Percentiles rank a stretch among this genome's conserved stretches.
Conservation (phyloP, 2,797 vertebrate genomes). For the Amazonetta brasiliensis region DNA sequence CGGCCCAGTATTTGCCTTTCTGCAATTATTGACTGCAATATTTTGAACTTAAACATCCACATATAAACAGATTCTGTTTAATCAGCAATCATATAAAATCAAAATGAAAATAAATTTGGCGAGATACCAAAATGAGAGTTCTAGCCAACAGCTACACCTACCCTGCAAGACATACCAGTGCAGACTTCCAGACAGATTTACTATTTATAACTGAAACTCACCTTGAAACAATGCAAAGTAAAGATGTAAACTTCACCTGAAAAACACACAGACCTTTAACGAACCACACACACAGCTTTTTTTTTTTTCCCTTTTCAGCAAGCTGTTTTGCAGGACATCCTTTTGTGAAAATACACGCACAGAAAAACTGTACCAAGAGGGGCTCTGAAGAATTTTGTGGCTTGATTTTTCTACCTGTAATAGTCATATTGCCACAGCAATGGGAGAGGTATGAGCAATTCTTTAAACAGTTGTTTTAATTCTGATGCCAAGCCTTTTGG, state of each 20-base stretch:
- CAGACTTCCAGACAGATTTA: background rate
- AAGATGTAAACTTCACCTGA: background rate
- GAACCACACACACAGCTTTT: background rate
- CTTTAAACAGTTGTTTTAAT: conserved; percentile 56
- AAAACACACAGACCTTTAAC: background rate
- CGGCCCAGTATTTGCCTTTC: background rate
- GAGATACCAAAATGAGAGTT: background rate
- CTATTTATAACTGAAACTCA: conserved; percentile 15
- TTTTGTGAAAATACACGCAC: background rate
- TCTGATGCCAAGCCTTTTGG: conserved; percentile 49
- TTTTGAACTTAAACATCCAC: background rate
- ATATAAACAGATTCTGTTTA: background rate
- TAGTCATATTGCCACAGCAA: conserved; percentile 38
- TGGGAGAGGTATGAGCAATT: conserved; percentile 55
- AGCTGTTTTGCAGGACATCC: background rate
- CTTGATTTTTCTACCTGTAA: conserved; percentile 36
- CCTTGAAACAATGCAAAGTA: background rate
- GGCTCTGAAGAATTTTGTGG: background rate
- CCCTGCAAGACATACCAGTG: background rate
- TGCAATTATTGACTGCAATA: background rate
- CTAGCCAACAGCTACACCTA: background rate
- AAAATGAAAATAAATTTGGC: background rate
- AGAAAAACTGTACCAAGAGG: background rate
- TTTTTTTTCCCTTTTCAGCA: background rate
- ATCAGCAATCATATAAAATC: background rate